Base-by-base conservation (phyloP, 2,888 invertebrate genomes). In the Carcina quercana region DNA sequence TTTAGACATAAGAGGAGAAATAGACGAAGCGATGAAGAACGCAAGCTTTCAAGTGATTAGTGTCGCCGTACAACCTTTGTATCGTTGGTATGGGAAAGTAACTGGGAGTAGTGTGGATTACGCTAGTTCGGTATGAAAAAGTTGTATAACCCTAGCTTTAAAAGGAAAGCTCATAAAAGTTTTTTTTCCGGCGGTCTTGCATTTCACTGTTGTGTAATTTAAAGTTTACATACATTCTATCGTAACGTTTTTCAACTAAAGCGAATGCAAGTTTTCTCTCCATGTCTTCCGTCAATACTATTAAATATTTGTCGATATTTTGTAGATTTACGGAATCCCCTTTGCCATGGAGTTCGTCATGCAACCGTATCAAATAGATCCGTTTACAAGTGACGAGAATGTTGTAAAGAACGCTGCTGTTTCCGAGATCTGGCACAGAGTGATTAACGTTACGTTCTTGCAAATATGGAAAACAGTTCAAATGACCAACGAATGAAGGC, bases 91-190 rank as follows among this genome's bases (percentile, higher is more conserved):
- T 15, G 80, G 79, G 0, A 44, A 42, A 12, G 58, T 78, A 2
- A 6, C 38, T 0, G 82, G 82, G 0, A 46, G 61, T 0, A 82
- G 82, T 27, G 80, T 82, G 15, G 82, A 82, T 43, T 80, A 76
- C 30, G 79, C 79, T 2, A 47, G 73, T 13, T 38, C 65, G 56
- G 82, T 82, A 62, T 45, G 40, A 10, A 2, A n/a, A n/a, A n/a
- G n/a, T n/a, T n/a, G n/a, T 29, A 12, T 3, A 13, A 4, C 5
- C 5, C 20, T 2, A 25, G 15, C 17, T 30, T 20, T 13, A 2
- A n/a, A n/a, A n/a, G n/a, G n/a, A n/a, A n/a, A n/a, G n/a, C n/a
- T n/a, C n/a, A n/a, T n/a, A n/a, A n/a, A n/a, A n/a, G n/a, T n/a
- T n/a, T n/a, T n/a, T n/a, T n/a, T n/a, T n/a, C n/a, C n/a, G n/a